A percentile compares a stretch with the other conserved stretches of the same genome.
phyloP scores from a whole-genome alignment of 2,888 invertebrate species.

The Parapristionchus giblindavisi region DNA sequence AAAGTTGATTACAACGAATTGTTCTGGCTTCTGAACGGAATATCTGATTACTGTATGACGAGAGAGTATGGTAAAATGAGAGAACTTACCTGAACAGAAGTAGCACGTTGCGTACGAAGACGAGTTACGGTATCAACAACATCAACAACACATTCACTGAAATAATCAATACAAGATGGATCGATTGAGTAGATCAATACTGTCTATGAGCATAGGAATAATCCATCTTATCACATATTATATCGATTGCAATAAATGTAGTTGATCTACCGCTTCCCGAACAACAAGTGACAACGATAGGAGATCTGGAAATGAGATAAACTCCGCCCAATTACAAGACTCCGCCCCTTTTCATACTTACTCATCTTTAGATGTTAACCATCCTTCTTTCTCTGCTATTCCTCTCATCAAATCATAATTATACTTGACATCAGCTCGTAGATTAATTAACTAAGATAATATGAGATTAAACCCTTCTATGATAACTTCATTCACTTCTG shows the following conservation, averaged over 20 bases:
- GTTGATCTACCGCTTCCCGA: slow-evolving; percentile 57
- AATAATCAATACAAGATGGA: background rate
- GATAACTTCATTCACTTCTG: too few relatives aligned
- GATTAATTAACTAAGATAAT: background rate
- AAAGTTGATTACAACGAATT: slow-evolving; percentile 54
- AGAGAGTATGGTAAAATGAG: background rate
- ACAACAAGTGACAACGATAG: slow-evolving; percentile 55
- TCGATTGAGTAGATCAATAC: background rate
- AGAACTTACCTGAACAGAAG: slow-evolving; percentile 49
- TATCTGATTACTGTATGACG: slow-evolving; percentile 17
- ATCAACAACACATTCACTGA: slow-evolving; percentile 39
- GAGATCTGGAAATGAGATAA: slow-evolving; percentile 36
- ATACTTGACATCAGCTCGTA: background rate
- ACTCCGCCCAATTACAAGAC: background rate
- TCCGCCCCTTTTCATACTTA: background rate
- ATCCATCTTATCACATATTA: slow-evolving; percentile 53
- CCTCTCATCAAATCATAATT: background rate
- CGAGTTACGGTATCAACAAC: slow-evolving; percentile 55
- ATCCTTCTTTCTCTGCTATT: background rate
- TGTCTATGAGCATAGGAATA: slow-evolving; percentile 36
- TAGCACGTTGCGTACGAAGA: slow-evolving; percentile 55
- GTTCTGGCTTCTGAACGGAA: slow-evolving; percentile 50
- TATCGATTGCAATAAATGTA: slow-evolving; percentile 56
- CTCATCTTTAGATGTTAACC: background rate
- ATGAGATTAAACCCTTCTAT: background rate